Evolutionary conservation across 2,888 invertebrate species (phyloP).

Genomic region (Oeneis ivallda): DNA sequence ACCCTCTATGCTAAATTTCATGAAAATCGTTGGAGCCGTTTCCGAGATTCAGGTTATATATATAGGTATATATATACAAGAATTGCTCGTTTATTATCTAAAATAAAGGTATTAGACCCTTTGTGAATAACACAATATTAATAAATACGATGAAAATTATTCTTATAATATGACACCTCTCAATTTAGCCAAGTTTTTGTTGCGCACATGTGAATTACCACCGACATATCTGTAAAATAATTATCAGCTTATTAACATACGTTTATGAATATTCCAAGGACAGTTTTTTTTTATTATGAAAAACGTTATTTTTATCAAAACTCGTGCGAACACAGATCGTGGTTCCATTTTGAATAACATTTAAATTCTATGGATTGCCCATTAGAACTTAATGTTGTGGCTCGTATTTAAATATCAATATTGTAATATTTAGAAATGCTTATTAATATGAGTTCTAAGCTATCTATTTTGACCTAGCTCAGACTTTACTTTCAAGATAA

Average conservation of each 20-base stretch:
- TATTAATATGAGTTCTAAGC: neutral
- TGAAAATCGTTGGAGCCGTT: too few relatives aligned
- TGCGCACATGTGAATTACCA: neutral
- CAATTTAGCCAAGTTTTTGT: too few relatives aligned
- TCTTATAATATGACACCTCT: too few relatives aligned
- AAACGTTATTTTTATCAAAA: neutral
- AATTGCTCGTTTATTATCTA: too few relatives aligned
- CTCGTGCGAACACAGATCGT: neutral
- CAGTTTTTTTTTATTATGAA: neutral
- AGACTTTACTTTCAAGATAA: too few relatives aligned
- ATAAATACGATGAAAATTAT: too few relatives aligned
- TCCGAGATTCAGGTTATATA: too few relatives aligned
- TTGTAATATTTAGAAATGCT: neutral
- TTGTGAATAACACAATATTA: too few relatives aligned
- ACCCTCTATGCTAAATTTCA: too few relatives aligned
- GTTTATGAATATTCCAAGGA: neutral
- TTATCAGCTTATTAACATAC: neutral
- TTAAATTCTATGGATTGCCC: neutral
- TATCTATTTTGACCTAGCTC: too few relatives aligned
- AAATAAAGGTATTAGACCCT: too few relatives aligned
- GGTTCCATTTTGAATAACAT: neutral
- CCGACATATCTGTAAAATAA: neutral
- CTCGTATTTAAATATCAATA: neutral
- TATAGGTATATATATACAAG: too few relatives aligned
- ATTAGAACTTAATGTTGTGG: neutral